Conservation (phyloP, 2,888 invertebrate species). For the Ctena decussata region DNA sequence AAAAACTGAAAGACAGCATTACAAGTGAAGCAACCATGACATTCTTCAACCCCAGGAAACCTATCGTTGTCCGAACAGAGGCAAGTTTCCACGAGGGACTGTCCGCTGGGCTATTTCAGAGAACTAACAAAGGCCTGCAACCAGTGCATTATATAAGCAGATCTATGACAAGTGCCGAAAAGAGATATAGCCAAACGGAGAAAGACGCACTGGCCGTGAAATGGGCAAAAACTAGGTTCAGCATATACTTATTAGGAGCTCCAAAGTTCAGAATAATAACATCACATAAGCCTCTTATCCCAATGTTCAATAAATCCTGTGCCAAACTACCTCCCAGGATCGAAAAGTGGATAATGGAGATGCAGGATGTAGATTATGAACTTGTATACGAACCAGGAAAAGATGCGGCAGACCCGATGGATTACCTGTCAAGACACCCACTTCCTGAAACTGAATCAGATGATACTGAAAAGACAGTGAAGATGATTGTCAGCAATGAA, state of each 20-base stretch:
- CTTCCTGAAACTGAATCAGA: constrained; percentile 16
- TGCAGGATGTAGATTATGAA: too few relatives aligned
- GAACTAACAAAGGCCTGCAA: background rate
- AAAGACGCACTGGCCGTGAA: constrained; percentile 28
- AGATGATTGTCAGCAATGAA: constrained; percentile 24
- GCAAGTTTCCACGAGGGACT: constrained; percentile 21
- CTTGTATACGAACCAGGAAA: constrained; percentile 56
- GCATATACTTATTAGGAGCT: constrained; percentile 29
- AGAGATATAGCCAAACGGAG: too few relatives aligned
- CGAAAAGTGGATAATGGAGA: too few relatives aligned
- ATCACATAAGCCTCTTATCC: too few relatives aligned
- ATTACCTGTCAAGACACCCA: constrained; percentile 26
- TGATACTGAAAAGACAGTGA: constrained; percentile 24
- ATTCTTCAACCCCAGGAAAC: too few relatives aligned
- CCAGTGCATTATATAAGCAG: background rate
- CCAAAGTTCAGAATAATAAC: constrained; percentile 52
- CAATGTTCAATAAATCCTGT: too few relatives aligned
- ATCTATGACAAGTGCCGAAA: constrained; percentile 25
- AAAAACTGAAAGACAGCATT: too few relatives aligned
- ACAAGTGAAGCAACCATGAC: too few relatives aligned
- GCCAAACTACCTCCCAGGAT: too few relatives aligned
- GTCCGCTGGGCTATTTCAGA: constrained; percentile 9
- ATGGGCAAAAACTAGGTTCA: too few relatives aligned
- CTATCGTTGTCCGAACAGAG: constrained; percentile 16
- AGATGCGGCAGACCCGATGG: constrained; percentile 31